phyloP scores from a whole-genome alignment of 2,888 invertebrate genomes.

The Callosobruchus maculatus region DNA sequence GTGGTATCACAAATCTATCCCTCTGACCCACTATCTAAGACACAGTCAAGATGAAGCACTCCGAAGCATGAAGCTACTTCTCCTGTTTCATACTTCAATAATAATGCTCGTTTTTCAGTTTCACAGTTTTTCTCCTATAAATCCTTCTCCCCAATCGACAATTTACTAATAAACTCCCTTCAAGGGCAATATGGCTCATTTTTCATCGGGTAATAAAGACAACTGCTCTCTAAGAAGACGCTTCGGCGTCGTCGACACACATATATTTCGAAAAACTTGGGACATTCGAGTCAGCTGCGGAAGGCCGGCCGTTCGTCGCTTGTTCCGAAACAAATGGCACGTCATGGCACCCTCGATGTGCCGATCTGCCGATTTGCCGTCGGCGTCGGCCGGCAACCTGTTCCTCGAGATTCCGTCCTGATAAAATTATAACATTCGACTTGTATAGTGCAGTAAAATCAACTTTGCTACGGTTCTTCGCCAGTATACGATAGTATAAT shows the following conservation, averaged over 20 bases:
- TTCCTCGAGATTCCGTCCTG: slow-evolving; percentile 46
- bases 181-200: not conserved
- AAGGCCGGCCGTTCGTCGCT: slow-evolving; percentile 25
- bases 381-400: slow-evolving; percentile 38
- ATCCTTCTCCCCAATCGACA: not conserved
- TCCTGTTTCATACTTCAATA: no score
- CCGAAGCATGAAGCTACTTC: no score
- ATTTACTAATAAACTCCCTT: not conserved
- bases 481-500: no score
- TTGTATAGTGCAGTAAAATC: slow-evolving; percentile 38
- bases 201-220: not conserved
- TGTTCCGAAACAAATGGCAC: slow-evolving; percentile 40
- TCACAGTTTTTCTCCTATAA: no score
- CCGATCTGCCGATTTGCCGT: not conserved
- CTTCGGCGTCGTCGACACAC: not conserved
- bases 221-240: not conserved
- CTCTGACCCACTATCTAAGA: no score
- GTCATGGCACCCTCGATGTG: slow-evolving; percentile 37
- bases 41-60: no score
- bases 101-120: no score
- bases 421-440: slow-evolving; percentile 44
- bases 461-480: no score
- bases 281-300: not conserved
- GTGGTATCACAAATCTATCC: no score
- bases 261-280: not conserved